Percentiles rank a stretch among this genome's conserved stretches.
Conservation (phyloP, 2,113 vertebrate species). For the Aix galericulata region DNA sequence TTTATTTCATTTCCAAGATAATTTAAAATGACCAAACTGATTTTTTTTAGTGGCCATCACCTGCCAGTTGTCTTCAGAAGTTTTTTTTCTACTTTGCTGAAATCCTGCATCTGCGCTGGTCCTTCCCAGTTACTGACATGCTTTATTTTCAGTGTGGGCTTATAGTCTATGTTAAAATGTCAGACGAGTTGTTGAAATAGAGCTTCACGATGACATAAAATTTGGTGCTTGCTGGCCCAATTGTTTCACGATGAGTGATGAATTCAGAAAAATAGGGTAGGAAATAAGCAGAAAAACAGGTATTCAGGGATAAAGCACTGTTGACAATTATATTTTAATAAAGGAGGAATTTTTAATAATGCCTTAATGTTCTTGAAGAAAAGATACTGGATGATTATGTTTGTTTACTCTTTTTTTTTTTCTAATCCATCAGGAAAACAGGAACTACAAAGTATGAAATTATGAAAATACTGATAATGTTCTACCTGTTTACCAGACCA, state of each 20-base stretch:
- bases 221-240: not conserved
- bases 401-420: not conserved
- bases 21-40: not conserved
- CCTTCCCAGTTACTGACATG: not conserved
- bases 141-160: not conserved
- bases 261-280: not conserved
- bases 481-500: not conserved
- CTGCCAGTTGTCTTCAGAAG: not conserved
- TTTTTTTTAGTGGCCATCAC: not conserved
- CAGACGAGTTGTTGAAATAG: not conserved
- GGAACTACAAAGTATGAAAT: not conserved
- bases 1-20: not conserved
- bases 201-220: rapidly evolving
- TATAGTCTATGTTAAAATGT: not conserved
- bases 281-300: not conserved
- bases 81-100: not conserved
- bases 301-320: not conserved
- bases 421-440: not conserved
- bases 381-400: not conserved
- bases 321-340: not conserved
- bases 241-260: not conserved
- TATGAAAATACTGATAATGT: not conserved
- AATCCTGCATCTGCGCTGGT: not conserved
- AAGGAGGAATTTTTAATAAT: not conserved
- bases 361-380: not conserved